phyloP scores from a whole-genome alignment of 2,797 vertebrate species.

The Corythornis leucogaster region DNA sequence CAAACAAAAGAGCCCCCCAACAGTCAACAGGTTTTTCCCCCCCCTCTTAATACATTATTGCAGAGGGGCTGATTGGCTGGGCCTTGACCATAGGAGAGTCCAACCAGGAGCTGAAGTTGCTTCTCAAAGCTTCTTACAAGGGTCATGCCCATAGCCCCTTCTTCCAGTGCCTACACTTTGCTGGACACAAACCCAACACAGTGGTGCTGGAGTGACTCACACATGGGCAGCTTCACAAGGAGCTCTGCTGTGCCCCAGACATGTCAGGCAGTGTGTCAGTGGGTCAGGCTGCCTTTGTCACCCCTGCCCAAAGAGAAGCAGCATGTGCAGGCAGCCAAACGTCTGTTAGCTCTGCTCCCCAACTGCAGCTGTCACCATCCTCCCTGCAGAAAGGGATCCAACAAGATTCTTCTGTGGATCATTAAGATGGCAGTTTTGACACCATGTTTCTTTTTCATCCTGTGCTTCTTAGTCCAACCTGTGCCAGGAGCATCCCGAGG shows the following conservation, averaged over 20 bases:
- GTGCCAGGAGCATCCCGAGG: background rate
- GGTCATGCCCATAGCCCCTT: too few species aligned
- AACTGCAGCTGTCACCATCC: rapidly evolving
- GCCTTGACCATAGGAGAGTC: too few species aligned
- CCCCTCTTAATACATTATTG: too few species aligned
- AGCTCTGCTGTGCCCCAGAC: background rate
- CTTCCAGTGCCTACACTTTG: background rate
- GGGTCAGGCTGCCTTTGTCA: background rate
- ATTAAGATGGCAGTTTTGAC: background rate
- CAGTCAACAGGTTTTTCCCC: too few species aligned
- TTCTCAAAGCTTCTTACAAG: background rate
- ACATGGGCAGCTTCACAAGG: background rate
- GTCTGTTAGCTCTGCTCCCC: background rate
- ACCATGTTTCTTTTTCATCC: background rate
- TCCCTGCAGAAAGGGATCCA: background rate
- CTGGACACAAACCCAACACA: background rate
- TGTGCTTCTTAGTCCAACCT: background rate
- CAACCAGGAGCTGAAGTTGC: too few species aligned
- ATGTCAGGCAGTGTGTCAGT: rapidly evolving
- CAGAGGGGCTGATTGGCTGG: too few species aligned
- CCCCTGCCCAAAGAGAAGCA: rapidly evolving
- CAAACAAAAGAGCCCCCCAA: too few species aligned
- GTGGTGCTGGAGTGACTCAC: background rate
- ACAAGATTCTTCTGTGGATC: background rate
- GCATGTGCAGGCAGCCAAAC: background rate